A percentile compares a stretch with the other conserved stretches of the same genome.
Evolutionary conservation across 2,888 invertebrate genomes (phyloP).

Genomic region (Stenodema calcarata): DNA sequence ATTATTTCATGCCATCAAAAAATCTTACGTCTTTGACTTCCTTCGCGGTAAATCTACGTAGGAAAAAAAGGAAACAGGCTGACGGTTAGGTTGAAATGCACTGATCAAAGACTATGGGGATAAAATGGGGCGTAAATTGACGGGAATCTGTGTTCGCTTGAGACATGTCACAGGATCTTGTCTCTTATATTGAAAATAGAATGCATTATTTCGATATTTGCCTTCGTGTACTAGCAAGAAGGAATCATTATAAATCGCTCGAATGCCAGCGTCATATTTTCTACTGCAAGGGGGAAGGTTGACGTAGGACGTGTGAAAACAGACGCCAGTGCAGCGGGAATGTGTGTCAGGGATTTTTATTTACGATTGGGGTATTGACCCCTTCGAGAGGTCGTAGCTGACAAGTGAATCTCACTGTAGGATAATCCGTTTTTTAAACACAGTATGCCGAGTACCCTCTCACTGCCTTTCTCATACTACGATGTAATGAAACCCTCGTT

Average conservation of each 20-base stretch:
- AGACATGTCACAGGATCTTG: background rate
- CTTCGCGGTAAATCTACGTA: background rate
- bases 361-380: background rate
- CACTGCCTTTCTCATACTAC: no score
- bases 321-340: background rate
- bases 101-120: background rate
- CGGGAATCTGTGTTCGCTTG: background rate
- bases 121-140: background rate
- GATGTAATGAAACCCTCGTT: no score
- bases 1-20: background rate
- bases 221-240: background rate
- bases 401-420: no score
- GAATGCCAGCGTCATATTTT: background rate
- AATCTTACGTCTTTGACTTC: background rate
- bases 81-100: background rate
- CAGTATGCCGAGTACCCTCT: no score
- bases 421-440: no score
- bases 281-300: background rate
- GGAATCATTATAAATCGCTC: background rate
- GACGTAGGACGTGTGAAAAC: background rate
- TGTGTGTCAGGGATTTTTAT: background rate
- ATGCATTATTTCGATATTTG: background rate
- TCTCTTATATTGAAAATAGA: background rate
- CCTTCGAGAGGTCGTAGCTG: no score
- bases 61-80: background rate